Base-by-base conservation (phyloP, 1,140 invertebrate species). In the Rhizoglyphus robini region DNA sequence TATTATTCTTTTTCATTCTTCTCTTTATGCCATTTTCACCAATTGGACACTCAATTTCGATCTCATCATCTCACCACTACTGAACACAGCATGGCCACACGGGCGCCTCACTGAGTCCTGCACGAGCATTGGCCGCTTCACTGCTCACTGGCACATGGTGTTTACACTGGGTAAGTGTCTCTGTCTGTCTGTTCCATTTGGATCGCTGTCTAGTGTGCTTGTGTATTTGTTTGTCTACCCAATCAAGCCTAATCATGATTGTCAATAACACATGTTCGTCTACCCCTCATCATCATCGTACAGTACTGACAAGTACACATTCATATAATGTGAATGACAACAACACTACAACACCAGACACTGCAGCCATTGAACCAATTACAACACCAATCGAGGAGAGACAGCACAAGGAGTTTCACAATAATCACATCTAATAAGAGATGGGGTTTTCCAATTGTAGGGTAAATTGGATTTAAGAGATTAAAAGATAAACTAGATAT, bases 81-180 rank as follows among this genome's bases (percentile, higher is more conserved):
- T n/a, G n/a, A n/a, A n/a, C n/a, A 34, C 66, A 79, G 77, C 76
- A 76, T 30, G 72, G 73, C 8, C 74, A 73, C 63, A 82, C 81
- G 29, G 81, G 81, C 2, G 73, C 76, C 18, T 80, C 80, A 71
- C 77, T 82, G 75, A 82, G 82, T 65, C 81, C 81, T 3, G 79
- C 79, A 0, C 70, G 81, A 67, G 75, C 78, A 8, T 74, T 82
- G 25, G 80, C 77, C 3, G 79, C 79, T 29, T 79, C 80, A 1
- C 64, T 81, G 8, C 75, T 77, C 4, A 76, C 75, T 5, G 73
- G 74, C 32, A 68, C 63, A 15, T 82, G 76, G 74, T 70, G 70
- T 8, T 67, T 75, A 49, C 80, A 80, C 61, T 83, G 81, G 81
- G 81, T 82, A 74, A 75, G 71, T 63, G 23, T 65, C 4, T 27